phyloP scores from a whole-genome alignment of 2,113 vertebrate species.

The Neoarius graeffei region DNA sequence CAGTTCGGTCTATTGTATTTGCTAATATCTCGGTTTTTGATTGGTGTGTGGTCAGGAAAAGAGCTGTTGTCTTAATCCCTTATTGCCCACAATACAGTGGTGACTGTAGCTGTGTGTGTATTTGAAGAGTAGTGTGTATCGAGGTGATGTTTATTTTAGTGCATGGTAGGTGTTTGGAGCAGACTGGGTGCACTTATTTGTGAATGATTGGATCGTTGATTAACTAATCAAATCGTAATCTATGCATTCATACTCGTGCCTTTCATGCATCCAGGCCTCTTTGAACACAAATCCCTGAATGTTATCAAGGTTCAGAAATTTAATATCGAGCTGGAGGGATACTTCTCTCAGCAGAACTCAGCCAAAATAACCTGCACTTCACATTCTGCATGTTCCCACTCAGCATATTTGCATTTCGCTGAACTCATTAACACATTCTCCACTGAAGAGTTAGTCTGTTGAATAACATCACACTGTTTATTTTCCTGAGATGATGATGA shows the following conservation, averaged over 20 bases:
- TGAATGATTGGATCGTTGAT: neutral
- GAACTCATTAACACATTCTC: neutral
- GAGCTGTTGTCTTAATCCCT: slow-evolving; percentile 21
- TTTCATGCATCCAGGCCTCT: neutral
- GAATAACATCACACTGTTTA: neutral
- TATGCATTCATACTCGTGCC: neutral
- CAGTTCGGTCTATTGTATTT: slow-evolving; percentile 22
- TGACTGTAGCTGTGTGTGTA: slow-evolving; percentile 4
- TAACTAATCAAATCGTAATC: neutral
- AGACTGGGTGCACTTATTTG: neutral
- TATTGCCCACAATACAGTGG: slow-evolving; percentile 10
- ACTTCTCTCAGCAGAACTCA: neutral
- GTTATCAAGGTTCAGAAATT: neutral
- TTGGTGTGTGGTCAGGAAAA: slow-evolving; percentile 21
- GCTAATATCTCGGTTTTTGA: slow-evolving; percentile 13
- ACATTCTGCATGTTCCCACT: neutral
- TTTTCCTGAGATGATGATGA: neutral
- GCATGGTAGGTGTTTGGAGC: neutral
- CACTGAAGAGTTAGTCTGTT: no score
- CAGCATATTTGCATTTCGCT: neutral
- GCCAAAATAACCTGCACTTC: neutral
- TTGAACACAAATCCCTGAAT: neutral
- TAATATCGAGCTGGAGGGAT: neutral
- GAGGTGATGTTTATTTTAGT: neutral
- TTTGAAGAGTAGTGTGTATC: neutral